phyloP scores from a whole-genome alignment of 2,113 vertebrate species.

The Melanerpes formicivorus region DNA sequence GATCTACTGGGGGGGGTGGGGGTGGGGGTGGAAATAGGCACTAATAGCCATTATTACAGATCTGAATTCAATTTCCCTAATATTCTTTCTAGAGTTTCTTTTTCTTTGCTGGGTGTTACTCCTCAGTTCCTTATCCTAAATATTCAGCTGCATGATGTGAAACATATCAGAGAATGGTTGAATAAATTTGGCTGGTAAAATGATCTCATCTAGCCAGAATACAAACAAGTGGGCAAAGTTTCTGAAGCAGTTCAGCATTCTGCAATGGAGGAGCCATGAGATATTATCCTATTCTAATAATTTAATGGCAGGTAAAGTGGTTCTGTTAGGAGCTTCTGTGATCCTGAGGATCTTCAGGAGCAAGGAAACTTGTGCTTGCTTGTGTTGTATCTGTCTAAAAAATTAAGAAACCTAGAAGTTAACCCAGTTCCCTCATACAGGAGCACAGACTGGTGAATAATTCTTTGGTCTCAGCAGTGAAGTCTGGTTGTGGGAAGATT shows the following conservation, averaged over 20 bases:
- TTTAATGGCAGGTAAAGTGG: not conserved
- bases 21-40: too few relatives aligned
- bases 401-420: not conserved
- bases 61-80: not conserved
- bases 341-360: not conserved
- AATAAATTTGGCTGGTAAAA: not conserved
- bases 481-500: not conserved
- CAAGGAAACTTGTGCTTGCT: not conserved
- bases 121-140: not conserved
- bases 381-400: not conserved
- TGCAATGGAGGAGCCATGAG: not conserved
- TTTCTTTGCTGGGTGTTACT: not conserved
- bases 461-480: not conserved
- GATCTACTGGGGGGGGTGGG: fast-evolving
- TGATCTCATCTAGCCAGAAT: not conserved
- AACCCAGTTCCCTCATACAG: not conserved
- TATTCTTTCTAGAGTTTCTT: not conserved
- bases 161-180: not conserved
- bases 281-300: not conserved
- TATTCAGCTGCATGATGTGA: not conserved
- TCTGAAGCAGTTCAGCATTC: not conserved
- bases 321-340: not conserved
- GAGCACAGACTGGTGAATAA: not conserved
- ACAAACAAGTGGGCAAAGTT: not conserved
- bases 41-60: not conserved